Percentiles rank a stretch among this genome's conserved stretches.
Evolutionary conservation across 2,113 vertebrate species (phyloP).

Genomic region (Podarcis cretensis): DNA sequence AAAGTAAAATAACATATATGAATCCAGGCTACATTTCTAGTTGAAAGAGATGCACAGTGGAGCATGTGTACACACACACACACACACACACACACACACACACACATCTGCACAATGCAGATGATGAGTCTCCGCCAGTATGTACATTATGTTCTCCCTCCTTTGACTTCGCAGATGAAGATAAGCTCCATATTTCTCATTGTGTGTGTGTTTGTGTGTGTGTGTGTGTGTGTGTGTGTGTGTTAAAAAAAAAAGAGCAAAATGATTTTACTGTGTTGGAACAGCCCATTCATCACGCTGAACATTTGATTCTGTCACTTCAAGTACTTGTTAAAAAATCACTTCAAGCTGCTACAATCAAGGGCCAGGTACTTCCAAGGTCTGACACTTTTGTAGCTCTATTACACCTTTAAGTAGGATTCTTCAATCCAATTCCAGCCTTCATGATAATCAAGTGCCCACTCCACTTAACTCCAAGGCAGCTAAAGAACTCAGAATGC

Average conservation of each 20-base stretch:
- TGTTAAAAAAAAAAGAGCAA: conserved; percentile 72
- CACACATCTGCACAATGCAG: not conserved
- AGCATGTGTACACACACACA: not conserved
- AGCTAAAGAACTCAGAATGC: conserved; percentile 74
- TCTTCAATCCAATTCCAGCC: conserved; percentile 82
- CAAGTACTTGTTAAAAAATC: conserved; percentile 86
- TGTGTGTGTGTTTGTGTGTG: conserved; percentile 46
- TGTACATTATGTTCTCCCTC: conserved; percentile 29
- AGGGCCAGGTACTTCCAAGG: conserved; percentile 81
- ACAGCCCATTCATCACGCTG: conserved; percentile 82
- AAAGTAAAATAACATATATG: no score
- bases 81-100: not conserved
- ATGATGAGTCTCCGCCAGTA: conserved; percentile 24
- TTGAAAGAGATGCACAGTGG: not conserved
- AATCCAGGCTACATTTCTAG: not conserved
- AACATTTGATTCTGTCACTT: conserved; percentile 82
- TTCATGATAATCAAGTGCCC: conserved; percentile 85
- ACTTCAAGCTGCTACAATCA: conserved; percentile 86
- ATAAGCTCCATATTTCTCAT: conserved; percentile 78
- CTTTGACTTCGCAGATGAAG: conserved; percentile 52
- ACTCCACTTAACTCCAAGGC: conserved; percentile 81
- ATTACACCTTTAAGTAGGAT: conserved; percentile 80
- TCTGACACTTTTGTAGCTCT: conserved; percentile 80
- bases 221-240: conserved; percentile 47
- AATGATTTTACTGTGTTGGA: conserved; percentile 81